Evolutionary conservation across 2,888 invertebrate species (phyloP), one percentile per base, ranked within the genome.

Genomic region (Loripinus fragilis): DNA sequence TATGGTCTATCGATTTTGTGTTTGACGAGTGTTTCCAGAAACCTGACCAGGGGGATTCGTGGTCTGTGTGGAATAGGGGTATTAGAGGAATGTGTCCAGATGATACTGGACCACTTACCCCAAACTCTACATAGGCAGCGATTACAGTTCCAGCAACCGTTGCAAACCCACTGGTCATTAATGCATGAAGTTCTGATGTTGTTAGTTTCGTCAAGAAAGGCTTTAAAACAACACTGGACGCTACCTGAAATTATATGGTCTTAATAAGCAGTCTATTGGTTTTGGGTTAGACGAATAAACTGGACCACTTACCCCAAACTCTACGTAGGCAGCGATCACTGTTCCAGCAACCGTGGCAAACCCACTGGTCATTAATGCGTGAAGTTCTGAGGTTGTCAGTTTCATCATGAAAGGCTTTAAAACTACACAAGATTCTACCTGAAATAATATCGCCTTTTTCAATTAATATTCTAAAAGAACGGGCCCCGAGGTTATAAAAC

Each of bases 91-190:
- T n/a, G n/a, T n/a, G n/a, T n/a, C n/a, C n/a, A n/a, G n/a, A n/a
- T n/a, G n/a, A n/a, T n/a, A n/a, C n/a, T n/a, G n/a, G n/a, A 38
- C 20, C 28, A 69, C 80, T 55, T 78, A 87, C 87, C 81, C 90
- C 90, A 64, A 90, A 89, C 73, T 88, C 86, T 7, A 90, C 85
- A 92, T 98, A 98, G 0, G 98, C 97, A 0, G 98, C 98, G 90
- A 99, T 94, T 1, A 98, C 97, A 0, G 88, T n/a, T 96, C 94
- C 97, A 66, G 98, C 98, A 3, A 98, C 98, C 0, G 98, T 98
- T 0, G 98, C 97, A 94, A 98, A 98, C 7, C 98, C 98, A 0
- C 97, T 97, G 0, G 97, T 95, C 97, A 99, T 97, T 25, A 99
- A 95, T 0, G 98, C 96, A 64, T 90, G 88, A 8, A 90, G 78